Evolutionary conservation across 2,888 invertebrate genomes (phyloP).

Genomic region (Tetanocera ferruginea): DNA sequence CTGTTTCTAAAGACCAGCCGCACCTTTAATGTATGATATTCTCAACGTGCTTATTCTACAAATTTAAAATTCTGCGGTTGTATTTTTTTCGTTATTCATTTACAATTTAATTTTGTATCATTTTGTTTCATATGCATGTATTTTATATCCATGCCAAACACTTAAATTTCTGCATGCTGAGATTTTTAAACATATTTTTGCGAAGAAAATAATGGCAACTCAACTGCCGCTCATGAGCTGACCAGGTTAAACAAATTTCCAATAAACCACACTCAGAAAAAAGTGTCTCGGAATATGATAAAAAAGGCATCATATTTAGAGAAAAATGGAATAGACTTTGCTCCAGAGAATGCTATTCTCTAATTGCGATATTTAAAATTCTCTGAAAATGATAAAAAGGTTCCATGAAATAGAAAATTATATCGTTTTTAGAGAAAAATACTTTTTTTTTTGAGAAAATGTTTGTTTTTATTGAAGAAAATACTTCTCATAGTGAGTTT

Average conservation of each 20-base stretch:
- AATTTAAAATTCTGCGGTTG: background rate
- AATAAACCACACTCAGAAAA: too few species aligned
- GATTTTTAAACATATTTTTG: background rate
- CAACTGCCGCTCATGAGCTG: background rate
- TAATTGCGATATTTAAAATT: too few species aligned
- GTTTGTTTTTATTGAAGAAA: too few species aligned
- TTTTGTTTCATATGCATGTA: background rate
- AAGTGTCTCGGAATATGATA: too few species aligned
- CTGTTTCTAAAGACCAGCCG: background rate
- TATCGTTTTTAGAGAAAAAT: too few species aligned
- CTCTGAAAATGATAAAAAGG: too few species aligned
- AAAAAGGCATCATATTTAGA: too few species aligned
- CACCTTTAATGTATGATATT: background rate
- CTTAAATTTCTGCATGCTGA: background rate
- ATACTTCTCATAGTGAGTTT: too few species aligned
- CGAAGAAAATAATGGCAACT: background rate
- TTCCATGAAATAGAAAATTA: too few species aligned
- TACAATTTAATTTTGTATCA: conserved; percentile 13
- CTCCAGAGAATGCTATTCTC: too few species aligned
- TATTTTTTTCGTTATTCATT: background rate
- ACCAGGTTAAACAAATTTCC: background rate
- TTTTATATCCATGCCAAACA: background rate
- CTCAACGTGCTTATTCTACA: background rate
- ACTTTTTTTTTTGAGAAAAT: too few species aligned
- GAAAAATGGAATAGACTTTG: too few species aligned